Evolutionary conservation across 2,113 vertebrate genomes (phyloP).

Genomic region (Castor canadensis): DNA sequence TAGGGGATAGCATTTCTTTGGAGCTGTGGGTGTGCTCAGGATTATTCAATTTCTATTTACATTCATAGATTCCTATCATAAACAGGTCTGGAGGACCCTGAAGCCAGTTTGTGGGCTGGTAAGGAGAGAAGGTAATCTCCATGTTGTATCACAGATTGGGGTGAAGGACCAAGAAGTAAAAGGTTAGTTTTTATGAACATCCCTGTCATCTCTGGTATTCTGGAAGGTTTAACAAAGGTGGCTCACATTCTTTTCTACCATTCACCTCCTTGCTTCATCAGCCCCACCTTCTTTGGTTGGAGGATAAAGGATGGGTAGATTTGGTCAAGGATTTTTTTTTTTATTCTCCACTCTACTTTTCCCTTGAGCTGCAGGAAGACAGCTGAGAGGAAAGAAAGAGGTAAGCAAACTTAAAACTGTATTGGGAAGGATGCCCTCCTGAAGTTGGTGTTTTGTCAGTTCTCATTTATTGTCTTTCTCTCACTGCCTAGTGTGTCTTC

Average conservation of each 20-base stretch:
- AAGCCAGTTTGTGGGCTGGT: not conserved
- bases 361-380: not conserved
- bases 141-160: not conserved
- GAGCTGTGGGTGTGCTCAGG: not conserved
- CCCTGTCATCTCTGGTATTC: not conserved
- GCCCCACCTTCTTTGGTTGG: not conserved
- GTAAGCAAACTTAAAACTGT: not conserved
- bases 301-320: not conserved
- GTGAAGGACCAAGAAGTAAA: not conserved
- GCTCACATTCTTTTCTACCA: not conserved
- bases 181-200: not conserved
- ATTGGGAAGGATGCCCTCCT: not conserved
- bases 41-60: not conserved
- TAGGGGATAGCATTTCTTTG: not conserved
- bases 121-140: not conserved
- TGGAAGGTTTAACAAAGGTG: not conserved
- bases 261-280: not conserved
- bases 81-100: not conserved
- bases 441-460: too few relatives aligned
- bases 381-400: not conserved
- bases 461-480: not conserved
- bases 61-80: not conserved
- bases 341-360: not conserved
- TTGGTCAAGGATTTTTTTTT: not conserved
- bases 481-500: not conserved